Percentiles rank a stretch among this genome's conserved stretches.
These are phyloP conservation scores for Enteromius fasciolatus DNA, from an alignment of 2,797 vertebrate genomes.

Conservation along the genomic window DNA sequence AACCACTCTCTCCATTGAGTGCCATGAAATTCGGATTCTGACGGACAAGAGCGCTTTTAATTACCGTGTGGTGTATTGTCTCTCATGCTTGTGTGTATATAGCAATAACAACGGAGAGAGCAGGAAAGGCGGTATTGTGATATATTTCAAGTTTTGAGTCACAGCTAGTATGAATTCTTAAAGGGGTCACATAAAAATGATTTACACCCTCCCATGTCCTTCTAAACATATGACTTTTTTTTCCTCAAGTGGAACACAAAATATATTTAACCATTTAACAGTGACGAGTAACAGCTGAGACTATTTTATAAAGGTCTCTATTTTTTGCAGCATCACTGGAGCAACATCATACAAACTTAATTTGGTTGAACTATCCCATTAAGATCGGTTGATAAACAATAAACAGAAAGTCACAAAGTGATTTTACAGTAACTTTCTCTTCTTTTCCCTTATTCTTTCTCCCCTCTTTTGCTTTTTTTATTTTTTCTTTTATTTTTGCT, in stretches of 20 bases:
- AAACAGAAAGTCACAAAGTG: slow-evolving; percentile 40
- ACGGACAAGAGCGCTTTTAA: slow-evolving; percentile 69
- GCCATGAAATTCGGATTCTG: slow-evolving; percentile 71
- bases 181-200: neutral
- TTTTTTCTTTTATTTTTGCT: slow-evolving; percentile 34
- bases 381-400: slow-evolving; percentile 29
- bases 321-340: neutral
- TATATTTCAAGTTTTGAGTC: neutral
- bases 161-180: neutral
- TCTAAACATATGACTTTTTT: neutral
- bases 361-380: neutral
- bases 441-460: slow-evolving; percentile 46
- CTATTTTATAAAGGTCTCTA: neutral
- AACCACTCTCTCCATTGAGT: slow-evolving; percentile 69
- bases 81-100: slow-evolving; percentile 41
- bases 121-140: neutral
- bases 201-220: neutral
- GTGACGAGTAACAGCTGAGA: neutral
- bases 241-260: neutral
- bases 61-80: slow-evolving; percentile 55
- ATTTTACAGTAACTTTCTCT: slow-evolving; percentile 14
- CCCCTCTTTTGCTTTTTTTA: slow-evolving; percentile 13
- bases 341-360: neutral
- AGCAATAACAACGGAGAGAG: slow-evolving; percentile 7
- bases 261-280: neutral